Percentiles rank a stretch among this genome's conserved stretches.
Evolutionary conservation across 2,888 invertebrate species (phyloP).

Genomic region (Campaea margaritaria): DNA sequence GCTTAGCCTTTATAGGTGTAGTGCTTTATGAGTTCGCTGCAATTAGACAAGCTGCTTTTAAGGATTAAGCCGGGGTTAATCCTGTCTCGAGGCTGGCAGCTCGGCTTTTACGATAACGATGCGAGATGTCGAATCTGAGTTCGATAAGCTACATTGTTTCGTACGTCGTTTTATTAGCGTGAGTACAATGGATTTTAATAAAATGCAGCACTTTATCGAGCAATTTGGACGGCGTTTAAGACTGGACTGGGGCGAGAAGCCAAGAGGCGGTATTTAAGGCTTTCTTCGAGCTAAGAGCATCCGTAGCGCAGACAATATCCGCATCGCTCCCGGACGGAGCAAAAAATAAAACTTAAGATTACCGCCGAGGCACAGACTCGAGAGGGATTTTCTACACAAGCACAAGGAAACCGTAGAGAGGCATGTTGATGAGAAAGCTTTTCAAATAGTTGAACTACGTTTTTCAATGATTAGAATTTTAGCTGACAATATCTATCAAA

Average conservation of each 20-base stretch:
- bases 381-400: conserved; percentile 19
- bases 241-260: conserved; percentile 27
- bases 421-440: neutral
- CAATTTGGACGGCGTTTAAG: conserved; percentile 43
- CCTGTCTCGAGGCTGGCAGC: conserved; percentile 53
- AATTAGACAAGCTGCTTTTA: conserved; percentile 81
- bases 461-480: too few relatives aligned
- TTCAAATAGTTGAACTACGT: neutral
- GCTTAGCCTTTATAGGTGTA: conserved; percentile 83
- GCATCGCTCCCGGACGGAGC: conserved; percentile 46
- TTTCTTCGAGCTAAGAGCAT: conserved; percentile 54
- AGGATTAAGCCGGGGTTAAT: conserved; percentile 70
- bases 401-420: conserved; percentile 6
- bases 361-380: conserved; percentile 39
- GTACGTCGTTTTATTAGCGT: conserved; percentile 13
- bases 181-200: conserved; percentile 36
- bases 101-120: conserved; percentile 70
- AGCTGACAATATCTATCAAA: too few relatives aligned
- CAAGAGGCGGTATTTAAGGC: conserved; percentile 51
- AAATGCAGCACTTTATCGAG: conserved; percentile 32
- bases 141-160: conserved; percentile 30
- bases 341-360: conserved; percentile 58
- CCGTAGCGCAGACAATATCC: conserved; percentile 58
- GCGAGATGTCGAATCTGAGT: conserved; percentile 62
- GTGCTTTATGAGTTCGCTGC: conserved; percentile 78